Base-by-base conservation (phyloP, 2,888 invertebrate genomes). In the Rhimphoctona megacephalus region DNA sequence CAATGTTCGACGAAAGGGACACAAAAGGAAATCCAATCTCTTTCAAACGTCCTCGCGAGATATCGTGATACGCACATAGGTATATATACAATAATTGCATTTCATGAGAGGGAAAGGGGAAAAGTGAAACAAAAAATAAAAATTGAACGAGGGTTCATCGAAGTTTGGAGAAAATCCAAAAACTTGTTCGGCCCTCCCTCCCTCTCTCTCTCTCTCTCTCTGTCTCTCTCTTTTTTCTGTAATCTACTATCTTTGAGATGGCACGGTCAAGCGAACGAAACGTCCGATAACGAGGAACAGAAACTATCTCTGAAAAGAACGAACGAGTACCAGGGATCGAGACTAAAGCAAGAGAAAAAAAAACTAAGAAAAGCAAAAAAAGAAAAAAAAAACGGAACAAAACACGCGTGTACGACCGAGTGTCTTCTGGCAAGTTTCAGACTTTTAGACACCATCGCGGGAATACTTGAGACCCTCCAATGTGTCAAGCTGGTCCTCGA, bases 211-310 rank as follows among this genome's bases (percentile, higher is more conserved):
- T 9, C 0, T 39, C 8, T 7, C 30, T 43, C n/a, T 3, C n/a
- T 46, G 6, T 9, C 69, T 7, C n/a, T 33, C 49, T 72, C 49
- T 66, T 83, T 74, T 64, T 54, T 30, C 36, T 67, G 36, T 72
- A 36, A 52, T 54, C 52, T 33, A 67, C 76, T 80, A 72, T 72
- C 73, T 73, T 86, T 30, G 54, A 39, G 36, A 54, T 25, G 25
- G 22, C 87, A 85, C 39, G 81, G 74, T 82, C 76, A 69, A 82
- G 88, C 89, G 87, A 82, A 64, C 66, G 43, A 25, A 30, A 64
- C 81, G 85, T 90, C 85, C 86, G 90, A 89, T 91, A 91, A 91
- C 91, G 91, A 91, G 90, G 89, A 91, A 88, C 92, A 90, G 89
- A 90, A 90, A 90, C 90, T 91, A 66, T 89, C 81, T 83, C 11